phyloP scores from a whole-genome alignment of 2,797 vertebrate species.

The Arremon brunneinucha region DNA sequence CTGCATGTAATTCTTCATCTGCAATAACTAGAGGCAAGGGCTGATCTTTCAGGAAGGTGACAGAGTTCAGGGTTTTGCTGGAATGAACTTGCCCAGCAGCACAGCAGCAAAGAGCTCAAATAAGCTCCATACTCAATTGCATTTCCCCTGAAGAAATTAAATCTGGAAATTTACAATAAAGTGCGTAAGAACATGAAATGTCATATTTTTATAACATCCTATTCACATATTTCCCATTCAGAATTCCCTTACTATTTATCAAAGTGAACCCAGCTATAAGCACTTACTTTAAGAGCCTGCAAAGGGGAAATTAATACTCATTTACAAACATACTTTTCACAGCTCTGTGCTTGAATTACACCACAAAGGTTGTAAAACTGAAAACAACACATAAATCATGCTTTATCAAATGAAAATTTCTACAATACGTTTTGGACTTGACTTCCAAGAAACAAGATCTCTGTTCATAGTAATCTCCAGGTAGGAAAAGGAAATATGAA shows the following conservation, averaged over 20 bases:
- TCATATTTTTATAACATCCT: not conserved
- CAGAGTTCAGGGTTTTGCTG: not conserved
- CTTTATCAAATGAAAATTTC: not conserved
- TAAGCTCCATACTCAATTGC: not conserved
- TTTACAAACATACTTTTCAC: not conserved
- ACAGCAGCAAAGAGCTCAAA: not conserved
- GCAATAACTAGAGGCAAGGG: not conserved
- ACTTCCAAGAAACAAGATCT: not conserved
- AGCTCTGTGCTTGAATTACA: not conserved
- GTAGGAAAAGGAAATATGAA: not conserved
- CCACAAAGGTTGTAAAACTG: not conserved
- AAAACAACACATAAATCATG: not conserved
- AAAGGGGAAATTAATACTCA: not conserved
- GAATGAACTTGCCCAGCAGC: not conserved
- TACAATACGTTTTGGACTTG: not conserved
- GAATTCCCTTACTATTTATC: not conserved
- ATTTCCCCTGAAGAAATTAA: not conserved
- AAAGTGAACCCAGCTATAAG: not conserved
- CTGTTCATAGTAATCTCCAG: not conserved
- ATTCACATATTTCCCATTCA: not conserved
- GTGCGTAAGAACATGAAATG: not conserved
- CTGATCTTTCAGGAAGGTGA: not conserved
- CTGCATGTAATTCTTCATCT: not conserved
- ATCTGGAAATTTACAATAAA: not conserved
- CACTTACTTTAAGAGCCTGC: not conserved